These are phyloP conservation scores for Spea multiplicata DNA, from an alignment of 2,113 vertebrate species.

Conservation along the genomic window DNA sequence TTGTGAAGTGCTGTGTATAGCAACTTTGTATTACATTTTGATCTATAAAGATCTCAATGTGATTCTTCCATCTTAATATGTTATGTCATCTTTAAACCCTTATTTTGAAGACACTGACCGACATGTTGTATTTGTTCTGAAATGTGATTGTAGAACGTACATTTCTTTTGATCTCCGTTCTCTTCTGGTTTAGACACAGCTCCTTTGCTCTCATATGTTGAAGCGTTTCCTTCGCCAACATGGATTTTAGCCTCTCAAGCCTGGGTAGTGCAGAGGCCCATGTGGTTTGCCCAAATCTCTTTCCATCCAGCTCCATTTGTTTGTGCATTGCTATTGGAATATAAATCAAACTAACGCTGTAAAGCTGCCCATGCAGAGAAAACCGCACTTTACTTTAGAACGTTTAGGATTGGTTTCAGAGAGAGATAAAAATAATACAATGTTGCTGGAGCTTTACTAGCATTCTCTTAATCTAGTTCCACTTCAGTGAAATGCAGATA, in stretches of 20 bases:
- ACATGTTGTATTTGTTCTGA: no score
- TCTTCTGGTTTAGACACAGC: slow-evolving; percentile 83
- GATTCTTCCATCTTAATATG: no score
- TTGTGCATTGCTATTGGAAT: slow-evolving; percentile 79
- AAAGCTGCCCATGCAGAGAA: neutral
- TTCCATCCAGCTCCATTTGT: slow-evolving; percentile 84
- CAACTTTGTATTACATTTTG: no score
- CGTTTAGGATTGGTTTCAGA: neutral
- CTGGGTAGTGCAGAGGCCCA: slow-evolving; percentile 84
- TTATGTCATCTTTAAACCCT: no score
- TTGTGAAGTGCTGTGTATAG: no score
- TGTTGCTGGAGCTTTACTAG: no score
- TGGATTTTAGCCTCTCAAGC: slow-evolving; percentile 80
- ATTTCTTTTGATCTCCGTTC: slow-evolving; percentile 67
- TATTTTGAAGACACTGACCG: no score
- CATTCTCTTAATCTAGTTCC: no score
- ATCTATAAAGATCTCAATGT: no score
- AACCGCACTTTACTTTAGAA: no score
- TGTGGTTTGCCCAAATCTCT: slow-evolving; percentile 81
- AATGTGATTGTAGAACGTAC: slow-evolving; percentile 58
- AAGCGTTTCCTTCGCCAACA: slow-evolving; percentile 86
- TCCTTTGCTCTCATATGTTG: slow-evolving; percentile 87
- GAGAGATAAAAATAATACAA: no score
- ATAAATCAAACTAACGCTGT: neutral
- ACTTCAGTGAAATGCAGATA: no score